Evolutionary conservation across 2,113 vertebrate genomes (phyloP), one percentile per base, ranked within the genome.

Genomic region (Tetrao urogallus): DNA sequence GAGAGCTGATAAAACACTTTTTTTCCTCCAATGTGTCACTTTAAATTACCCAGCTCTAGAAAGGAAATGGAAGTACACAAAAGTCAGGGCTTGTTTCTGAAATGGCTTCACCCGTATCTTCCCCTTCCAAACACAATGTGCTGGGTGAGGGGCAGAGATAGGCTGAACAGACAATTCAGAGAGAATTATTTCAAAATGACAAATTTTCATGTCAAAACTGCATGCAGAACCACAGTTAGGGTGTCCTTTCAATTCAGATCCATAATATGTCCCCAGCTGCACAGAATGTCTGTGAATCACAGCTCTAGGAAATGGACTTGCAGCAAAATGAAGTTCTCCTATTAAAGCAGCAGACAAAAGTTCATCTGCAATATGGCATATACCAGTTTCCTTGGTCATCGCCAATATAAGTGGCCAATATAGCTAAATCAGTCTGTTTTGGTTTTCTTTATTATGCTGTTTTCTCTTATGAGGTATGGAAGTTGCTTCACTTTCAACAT

Each of bases 61-160:
- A 95, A 95, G 93, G 88, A 93, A 90, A 94, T 47, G 32, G 64
- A 88, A 78, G 82, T 92, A 95, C 88, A 96, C 94, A 90, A 75
- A 94, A 90, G 80, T 89, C 88, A 82, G 66, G 58, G 77, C 10
- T 86, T 93, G 86, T 72, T 88, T 67, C 76, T 95, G 86, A 86
- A 93, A 81, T 69, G 57, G 40, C 57, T 96, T 86, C 66, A 84
- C 43, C 77, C 0, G 0, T 92, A 82, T 92, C 88, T 89, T 90
- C 70, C 83, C 40, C 88, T 86, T 79, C 65, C 83, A 94, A 94
- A 48, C 36, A 92, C 90, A 92, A 60, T 81, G n/a, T 83, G 57
- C 69, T 81, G 90, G 50, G 72, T 71, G 36, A 85, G 82, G 92
- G 76, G 69, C 75, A 88, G 89, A 93, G 78, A 84, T 21, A 86